A percentile compares a stretch with the other conserved stretches of the same genome.
These are phyloP conservation scores for Archips xylosteana DNA, from an alignment of 2,888 invertebrate genomes.

Conservation along the genomic window DNA sequence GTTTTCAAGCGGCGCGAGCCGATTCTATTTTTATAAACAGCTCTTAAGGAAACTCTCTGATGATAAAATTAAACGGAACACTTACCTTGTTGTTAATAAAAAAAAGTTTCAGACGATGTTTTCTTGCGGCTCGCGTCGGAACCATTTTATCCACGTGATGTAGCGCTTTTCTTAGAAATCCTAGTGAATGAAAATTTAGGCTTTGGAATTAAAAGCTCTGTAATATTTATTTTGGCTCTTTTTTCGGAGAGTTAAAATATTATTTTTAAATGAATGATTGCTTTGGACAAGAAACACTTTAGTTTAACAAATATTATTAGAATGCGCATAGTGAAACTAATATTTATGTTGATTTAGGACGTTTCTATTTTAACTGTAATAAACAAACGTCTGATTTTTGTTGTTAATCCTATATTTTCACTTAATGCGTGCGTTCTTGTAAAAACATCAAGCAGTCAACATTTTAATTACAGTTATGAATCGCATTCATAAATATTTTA, in stretches of 20 bases:
- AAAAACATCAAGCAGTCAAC: background rate
- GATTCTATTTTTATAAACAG: conserved; percentile 28
- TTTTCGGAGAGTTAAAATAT: conserved; percentile 4
- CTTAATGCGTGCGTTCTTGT: background rate
- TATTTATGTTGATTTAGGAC: conserved; percentile 9
- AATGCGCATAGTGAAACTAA: background rate
- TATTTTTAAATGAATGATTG: background rate
- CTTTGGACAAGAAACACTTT: background rate
- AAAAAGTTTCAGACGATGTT: conserved; percentile 34
- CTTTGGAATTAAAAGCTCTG: conserved; percentile 4
- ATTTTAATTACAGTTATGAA: conserved; percentile 2
- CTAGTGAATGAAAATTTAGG: conserved; percentile 16
- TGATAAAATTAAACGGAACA: conserved; percentile 36
- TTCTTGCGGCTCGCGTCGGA: conserved; percentile 22
- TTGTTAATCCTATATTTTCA: background rate
- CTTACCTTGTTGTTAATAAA: conserved; percentile 32
- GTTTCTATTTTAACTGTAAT: background rate
- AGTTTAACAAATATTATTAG: conserved; percentile 7
- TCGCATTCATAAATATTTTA: conserved; percentile 26
- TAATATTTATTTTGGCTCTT: conserved; percentile 5
- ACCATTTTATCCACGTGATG: conserved; percentile 17
- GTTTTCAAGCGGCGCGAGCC: conserved; percentile 26
- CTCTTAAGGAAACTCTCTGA: conserved; percentile 30
- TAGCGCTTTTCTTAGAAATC: conserved; percentile 20
- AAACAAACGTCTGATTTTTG: background rate